A percentile compares a stretch with the other conserved stretches of the same genome.
Conservation (phyloP, 2,888 invertebrate species). For the Oxytorus armatus region DNA sequence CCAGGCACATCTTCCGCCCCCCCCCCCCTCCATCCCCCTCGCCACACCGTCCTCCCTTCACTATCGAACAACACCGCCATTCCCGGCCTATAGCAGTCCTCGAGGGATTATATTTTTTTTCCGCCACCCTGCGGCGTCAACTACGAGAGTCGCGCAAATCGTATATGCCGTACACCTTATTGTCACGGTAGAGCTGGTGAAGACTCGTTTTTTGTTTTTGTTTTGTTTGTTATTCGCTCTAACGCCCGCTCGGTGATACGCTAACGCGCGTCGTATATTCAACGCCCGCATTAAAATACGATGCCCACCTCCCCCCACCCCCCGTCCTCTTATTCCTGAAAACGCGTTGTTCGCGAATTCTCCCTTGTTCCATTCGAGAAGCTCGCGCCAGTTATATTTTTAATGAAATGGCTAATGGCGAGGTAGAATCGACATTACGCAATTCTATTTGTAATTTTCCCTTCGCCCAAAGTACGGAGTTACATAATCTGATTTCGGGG, state of each 20-base stretch:
- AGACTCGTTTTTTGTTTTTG: conserved; percentile 35
- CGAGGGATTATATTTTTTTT: conserved; percentile 48
- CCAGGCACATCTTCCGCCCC: conserved; percentile 43
- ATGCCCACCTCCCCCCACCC: background rate
- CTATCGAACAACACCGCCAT: conserved; percentile 49
- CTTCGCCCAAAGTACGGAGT: background rate
- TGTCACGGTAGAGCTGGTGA: conserved; percentile 35
- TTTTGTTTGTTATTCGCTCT: conserved; percentile 61
- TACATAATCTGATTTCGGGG: no score
- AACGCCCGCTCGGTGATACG: conserved; percentile 48
- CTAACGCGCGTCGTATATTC: conserved; percentile 12
- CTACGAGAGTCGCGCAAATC: conserved; percentile 52
- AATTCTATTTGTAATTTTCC: background rate
- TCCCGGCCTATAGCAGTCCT: conserved; percentile 55
- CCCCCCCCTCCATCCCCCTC: background rate
- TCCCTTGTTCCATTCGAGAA: conserved; percentile 26
- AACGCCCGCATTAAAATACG: conserved; percentile 50
- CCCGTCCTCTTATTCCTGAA: conserved; percentile 31
- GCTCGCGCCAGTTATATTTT: conserved; percentile 42
- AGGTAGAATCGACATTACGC: background rate
- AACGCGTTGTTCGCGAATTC: conserved; percentile 25
- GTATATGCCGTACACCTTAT: conserved; percentile 47
- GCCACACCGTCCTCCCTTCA: conserved; percentile 6
- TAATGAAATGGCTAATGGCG: conserved; percentile 48
- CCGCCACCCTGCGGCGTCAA: conserved; percentile 56